Evolutionary conservation across 23 tunicate genomes (phyloP), one percentile per base, ranked within the genome.

Genomic region (Clavelina lepadiformis): DNA sequence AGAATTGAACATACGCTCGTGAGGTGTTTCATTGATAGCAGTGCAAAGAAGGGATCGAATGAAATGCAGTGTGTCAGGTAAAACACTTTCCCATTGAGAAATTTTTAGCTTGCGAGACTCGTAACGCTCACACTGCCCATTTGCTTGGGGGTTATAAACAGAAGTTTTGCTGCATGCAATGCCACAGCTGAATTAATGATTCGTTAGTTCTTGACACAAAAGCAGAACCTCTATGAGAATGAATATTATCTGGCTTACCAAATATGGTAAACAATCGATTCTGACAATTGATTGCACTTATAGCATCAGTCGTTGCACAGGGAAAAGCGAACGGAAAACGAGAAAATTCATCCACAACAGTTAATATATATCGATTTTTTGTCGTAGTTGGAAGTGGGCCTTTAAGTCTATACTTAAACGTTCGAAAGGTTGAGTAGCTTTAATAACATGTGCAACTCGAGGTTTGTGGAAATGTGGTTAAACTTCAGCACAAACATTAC

Each of bases 381-480:
- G 58, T 36, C 5, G 53, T 21, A 19, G 69, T 7, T 24, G 69
- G 69, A 21, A 63, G 37, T 13, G 69, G 69, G 5, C 69, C 69
- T 36, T 58, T 58, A 58, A 58, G 35, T 58, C 35, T 6, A 58
- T 6, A 58, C 65, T 58, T 3, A 58, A 5, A 8, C 53, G 4
- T 15, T 36, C 58, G 4, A 63, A 36, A 4, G 69, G 69, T 25
- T 63, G 58, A 8, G 68, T 68, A 11, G 68, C 74, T 55, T 68
- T 64, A 5, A 68, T 27, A 18, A 68, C n/a, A 5, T 51, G n/a
- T 19, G 65, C 64, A 23, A 3, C 22, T 19, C 35, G 64, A 27
- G 64, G 63, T 32, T 55, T 56, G 68, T 68, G 36, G 31, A 68
- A 68, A 5, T 8, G 21, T 20, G 74, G 74, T 68, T 68, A 53